Conservation (phyloP, 2,888 invertebrate species). For the Drosophila anomalipes region DNA sequence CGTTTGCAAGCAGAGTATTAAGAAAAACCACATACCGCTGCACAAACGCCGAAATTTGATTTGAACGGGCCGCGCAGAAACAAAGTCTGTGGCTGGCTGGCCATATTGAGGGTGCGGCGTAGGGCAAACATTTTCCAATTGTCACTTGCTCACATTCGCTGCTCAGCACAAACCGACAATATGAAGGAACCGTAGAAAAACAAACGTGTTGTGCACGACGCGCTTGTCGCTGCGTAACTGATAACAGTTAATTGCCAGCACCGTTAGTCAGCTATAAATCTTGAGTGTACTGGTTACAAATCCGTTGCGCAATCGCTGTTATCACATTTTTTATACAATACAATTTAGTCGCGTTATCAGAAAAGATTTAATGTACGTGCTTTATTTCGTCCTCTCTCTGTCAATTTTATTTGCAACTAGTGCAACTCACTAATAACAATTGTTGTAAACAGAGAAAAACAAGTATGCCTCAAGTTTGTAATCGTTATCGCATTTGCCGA, state of each 20-base stretch:
- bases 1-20: slow-evolving; percentile 10
- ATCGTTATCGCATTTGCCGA: slow-evolving; percentile 70
- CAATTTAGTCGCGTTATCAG: slow-evolving; percentile 25
- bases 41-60: slow-evolving; percentile 63
- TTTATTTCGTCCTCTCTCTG: background rate
- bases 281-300: slow-evolving; percentile 42
- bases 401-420: slow-evolving; percentile 4
- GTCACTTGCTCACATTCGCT: slow-evolving; percentile 5
- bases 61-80: slow-evolving; percentile 43
- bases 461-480: slow-evolving; percentile 32
- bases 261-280: slow-evolving; percentile 41
- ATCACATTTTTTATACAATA: slow-evolving; percentile 48
- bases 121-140: slow-evolving; percentile 60
- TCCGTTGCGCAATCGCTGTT: slow-evolving; percentile 71
- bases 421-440: slow-evolving; percentile 8
- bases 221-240: slow-evolving; percentile 47
- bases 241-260: slow-evolving; percentile 54
- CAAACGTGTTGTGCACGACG: slow-evolving; percentile 24
- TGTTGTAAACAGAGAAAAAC: slow-evolving; percentile 28
- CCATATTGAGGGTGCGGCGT: slow-evolving; percentile 57
- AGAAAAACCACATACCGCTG: slow-evolving; percentile 59
- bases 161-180: slow-evolving; percentile 2
- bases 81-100: slow-evolving; percentile 28
- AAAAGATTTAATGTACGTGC: slow-evolving; percentile 48
- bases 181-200: background rate